Percentiles rank a stretch among this genome's conserved stretches.
phyloP scores from a whole-genome alignment of 2,797 vertebrate genomes.

The Hypotaenidia philippensis region DNA sequence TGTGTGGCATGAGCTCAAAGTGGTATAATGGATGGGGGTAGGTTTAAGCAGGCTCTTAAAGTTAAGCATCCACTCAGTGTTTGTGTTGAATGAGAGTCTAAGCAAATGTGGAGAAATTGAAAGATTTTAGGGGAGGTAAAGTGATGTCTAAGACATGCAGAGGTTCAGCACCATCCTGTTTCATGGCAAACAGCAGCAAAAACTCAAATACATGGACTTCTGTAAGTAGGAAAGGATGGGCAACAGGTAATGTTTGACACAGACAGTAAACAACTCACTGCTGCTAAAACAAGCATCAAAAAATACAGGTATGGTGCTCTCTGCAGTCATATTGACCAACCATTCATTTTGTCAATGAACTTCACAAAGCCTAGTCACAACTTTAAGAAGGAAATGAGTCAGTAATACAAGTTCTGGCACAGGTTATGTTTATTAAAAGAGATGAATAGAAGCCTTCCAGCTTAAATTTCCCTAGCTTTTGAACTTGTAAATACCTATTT shows the following conservation, averaged over 20 bases:
- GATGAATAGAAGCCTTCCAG: background rate
- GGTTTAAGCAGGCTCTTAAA: background rate
- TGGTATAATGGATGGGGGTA: background rate
- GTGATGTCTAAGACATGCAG: background rate
- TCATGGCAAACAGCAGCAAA: background rate
- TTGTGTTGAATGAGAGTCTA: background rate
- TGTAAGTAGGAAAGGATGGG: background rate
- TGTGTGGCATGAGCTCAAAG: background rate
- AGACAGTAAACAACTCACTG: background rate
- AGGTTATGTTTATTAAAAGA: background rate
- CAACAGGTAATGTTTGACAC: background rate
- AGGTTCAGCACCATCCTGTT: accelerated
- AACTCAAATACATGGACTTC: background rate
- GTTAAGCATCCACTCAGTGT: background rate
- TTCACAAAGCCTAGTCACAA: background rate
- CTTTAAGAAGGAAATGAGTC: background rate
- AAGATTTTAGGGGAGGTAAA: background rate
- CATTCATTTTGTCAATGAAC: no score
- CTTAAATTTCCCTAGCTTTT: background rate
- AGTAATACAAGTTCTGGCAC: background rate
- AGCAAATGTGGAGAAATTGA: background rate
- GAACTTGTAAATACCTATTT: background rate
- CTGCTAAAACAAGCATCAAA: background rate
- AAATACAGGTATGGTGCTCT: background rate
- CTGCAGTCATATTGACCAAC: accelerated